These are phyloP conservation scores for Elephantulus edwardii DNA, from an alignment of 2,113 vertebrate species.

Conservation along the genomic window DNA sequence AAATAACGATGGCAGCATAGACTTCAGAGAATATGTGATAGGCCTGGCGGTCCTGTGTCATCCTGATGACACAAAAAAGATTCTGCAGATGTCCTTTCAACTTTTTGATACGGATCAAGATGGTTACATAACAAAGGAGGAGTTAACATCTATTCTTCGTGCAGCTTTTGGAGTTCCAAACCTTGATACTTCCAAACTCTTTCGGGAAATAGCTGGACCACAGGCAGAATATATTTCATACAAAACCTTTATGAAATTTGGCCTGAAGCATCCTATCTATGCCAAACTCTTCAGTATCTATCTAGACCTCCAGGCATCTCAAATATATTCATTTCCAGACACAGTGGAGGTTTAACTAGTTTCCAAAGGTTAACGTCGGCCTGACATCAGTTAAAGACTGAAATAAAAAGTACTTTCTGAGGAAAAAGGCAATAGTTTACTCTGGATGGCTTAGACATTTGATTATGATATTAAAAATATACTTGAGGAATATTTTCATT, in stretches of 20 bases:
- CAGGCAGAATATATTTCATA: conserved; percentile 88
- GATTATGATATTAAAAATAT: conserved; percentile 47
- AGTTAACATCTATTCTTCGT: conserved; percentile 88
- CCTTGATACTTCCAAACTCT: conserved; percentile 89
- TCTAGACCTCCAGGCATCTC: conserved; percentile 91
- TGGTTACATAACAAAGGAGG: conserved; percentile 87
- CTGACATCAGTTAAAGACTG: conserved; percentile 83
- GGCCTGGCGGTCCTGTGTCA: conserved; percentile 92
- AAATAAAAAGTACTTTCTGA: conserved; percentile 68
- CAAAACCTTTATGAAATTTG: conserved; percentile 90
- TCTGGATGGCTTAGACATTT: conserved; percentile 1
- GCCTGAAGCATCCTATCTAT: conserved; percentile 90
- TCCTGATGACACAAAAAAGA: conserved; percentile 91
- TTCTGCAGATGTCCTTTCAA: conserved; percentile 91
- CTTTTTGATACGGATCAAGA: conserved; percentile 93
- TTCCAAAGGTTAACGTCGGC: conserved; percentile 65
- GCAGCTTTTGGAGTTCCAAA: conserved; percentile 90
- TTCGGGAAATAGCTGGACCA: conserved; percentile 89
- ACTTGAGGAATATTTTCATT: conserved; percentile 37
- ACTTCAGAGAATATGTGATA: conserved; percentile 96
- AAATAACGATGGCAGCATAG: conserved; percentile 91
- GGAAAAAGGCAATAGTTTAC: conserved; percentile 32
- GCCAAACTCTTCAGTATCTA: conserved; percentile 94
- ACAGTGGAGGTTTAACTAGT: conserved; percentile 60
- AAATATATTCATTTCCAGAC: conserved; percentile 80